These are phyloP conservation scores for Vanacampus margaritifer DNA, from an alignment of 2,113 vertebrate species.

Conservation along the genomic window DNA sequence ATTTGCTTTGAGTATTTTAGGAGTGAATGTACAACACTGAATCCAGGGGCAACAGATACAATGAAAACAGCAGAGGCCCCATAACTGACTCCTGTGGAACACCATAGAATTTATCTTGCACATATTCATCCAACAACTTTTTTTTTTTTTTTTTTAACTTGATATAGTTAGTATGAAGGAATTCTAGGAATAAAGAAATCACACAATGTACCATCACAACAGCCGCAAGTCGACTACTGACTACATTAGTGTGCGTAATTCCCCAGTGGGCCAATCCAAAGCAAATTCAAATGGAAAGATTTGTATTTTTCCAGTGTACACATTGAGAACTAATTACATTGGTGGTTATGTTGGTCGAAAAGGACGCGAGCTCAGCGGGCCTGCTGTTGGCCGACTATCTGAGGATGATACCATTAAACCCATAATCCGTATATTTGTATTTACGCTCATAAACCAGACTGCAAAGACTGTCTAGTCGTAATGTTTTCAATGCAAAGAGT, in stretches of 20 bases:
- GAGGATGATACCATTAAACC: slow-evolving; percentile 31
- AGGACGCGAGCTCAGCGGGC: slow-evolving; percentile 50
- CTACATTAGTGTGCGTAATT: slow-evolving; percentile 15
- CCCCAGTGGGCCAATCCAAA: slow-evolving; percentile 26
- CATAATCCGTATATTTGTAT: slow-evolving; percentile 33
- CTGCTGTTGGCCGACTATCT: slow-evolving; percentile 30
- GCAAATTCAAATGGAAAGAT: slow-evolving; percentile 38
- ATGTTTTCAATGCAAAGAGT: slow-evolving; percentile 19
- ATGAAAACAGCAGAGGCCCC: too few relatives aligned
- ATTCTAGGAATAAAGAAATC: background rate
- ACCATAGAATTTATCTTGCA: too few relatives aligned
- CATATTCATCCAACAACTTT: too few relatives aligned
- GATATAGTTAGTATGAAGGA: too few relatives aligned
- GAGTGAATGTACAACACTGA: background rate
- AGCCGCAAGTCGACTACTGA: too few relatives aligned
- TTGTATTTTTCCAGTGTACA: slow-evolving; percentile 53
- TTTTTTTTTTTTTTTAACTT: too few relatives aligned
- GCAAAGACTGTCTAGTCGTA: slow-evolving; percentile 14
- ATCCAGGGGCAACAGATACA: too few relatives aligned
- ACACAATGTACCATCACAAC: too few relatives aligned
- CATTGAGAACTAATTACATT: slow-evolving; percentile 62
- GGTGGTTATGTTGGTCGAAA: slow-evolving; percentile 56
- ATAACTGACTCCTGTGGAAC: too few relatives aligned
- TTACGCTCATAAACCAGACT: slow-evolving; percentile 11
- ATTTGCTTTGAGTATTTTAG: background rate